These are phyloP conservation scores for Ericerus pela DNA, from an alignment of 1,140 invertebrate species.

Conservation along the genomic window DNA sequence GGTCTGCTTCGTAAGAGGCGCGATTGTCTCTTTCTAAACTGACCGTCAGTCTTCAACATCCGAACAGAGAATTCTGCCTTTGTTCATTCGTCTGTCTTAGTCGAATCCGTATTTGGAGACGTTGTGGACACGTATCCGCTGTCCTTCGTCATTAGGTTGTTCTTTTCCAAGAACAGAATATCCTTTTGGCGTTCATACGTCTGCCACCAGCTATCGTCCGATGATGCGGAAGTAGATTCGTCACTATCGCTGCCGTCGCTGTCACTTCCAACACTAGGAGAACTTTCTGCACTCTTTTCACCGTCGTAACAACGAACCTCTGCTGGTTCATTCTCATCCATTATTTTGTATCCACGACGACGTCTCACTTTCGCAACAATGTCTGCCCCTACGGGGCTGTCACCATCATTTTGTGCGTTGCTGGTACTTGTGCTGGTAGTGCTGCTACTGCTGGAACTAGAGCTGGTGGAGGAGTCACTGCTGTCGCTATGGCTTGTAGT, in stretches of 20 bases:
- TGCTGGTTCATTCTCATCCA: not conserved
- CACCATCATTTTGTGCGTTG: not conserved
- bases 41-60: no score
- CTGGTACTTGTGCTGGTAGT: not conserved
- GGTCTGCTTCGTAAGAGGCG: no score
- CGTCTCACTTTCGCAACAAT: not conserved
- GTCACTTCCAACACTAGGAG: not conserved
- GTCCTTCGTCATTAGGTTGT: not conserved
- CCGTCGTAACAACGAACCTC: no score
- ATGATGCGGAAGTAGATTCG: not conserved
- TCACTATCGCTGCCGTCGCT: not conserved
- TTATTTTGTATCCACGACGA: not conserved
- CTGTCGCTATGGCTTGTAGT: not conserved
- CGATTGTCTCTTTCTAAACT: no score
- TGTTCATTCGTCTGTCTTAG: not conserved
- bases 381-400: not conserved
- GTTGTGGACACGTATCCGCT: conserved; percentile 5
- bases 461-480: no score
- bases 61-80: no score
- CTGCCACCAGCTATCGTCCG: conserved; percentile 3
- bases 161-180: not conserved
- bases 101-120: conserved; percentile 1
- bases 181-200: not conserved
- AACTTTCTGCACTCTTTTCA: not conserved
- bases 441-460: not conserved